A percentile compares a stretch with the other conserved stretches of the same genome.
These are phyloP conservation scores for Aricia agestis DNA, from an alignment of 1,140 invertebrate species.

Conservation along the genomic window DNA sequence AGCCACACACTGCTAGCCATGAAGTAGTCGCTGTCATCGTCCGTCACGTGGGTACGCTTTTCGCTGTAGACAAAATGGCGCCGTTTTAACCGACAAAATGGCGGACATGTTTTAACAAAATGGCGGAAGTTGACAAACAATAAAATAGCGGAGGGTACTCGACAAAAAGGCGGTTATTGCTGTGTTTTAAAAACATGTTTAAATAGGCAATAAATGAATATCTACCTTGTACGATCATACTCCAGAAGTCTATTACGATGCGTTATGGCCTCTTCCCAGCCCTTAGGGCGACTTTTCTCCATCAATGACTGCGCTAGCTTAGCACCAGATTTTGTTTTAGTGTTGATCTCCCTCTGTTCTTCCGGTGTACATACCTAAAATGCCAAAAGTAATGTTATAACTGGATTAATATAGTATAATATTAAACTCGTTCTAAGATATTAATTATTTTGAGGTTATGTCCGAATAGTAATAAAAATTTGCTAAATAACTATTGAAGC, in stretches of 20 bases:
- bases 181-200: no score
- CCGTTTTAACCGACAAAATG: neutral
- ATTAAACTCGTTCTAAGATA: no score
- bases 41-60: slow-evolving; percentile 91
- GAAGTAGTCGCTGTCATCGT: slow-evolving; percentile 97
- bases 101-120: neutral
- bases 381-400: neutral
- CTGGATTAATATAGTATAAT: no score
- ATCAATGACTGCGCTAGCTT: slow-evolving; percentile 83
- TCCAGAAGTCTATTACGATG: slow-evolving; percentile 91
- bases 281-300: slow-evolving; percentile 76
- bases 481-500: no score
- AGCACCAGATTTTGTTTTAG: slow-evolving; percentile 82
- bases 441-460: no score
- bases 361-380: slow-evolving; percentile 84
- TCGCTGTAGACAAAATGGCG: slow-evolving; percentile 76
- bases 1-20: slow-evolving; percentile 89
- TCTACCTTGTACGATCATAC: slow-evolving; percentile 88
- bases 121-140: neutral
- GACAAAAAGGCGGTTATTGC: no score
- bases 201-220: no score
- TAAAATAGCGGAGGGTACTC: no score
- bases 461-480: no score
- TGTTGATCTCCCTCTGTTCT: slow-evolving; percentile 81
- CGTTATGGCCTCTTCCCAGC: slow-evolving; percentile 83